Evolutionary conservation across 2,797 vertebrate species (phyloP), one percentile per base, ranked within the genome.

Genomic region (Pteronotus mesoamericanus): DNA sequence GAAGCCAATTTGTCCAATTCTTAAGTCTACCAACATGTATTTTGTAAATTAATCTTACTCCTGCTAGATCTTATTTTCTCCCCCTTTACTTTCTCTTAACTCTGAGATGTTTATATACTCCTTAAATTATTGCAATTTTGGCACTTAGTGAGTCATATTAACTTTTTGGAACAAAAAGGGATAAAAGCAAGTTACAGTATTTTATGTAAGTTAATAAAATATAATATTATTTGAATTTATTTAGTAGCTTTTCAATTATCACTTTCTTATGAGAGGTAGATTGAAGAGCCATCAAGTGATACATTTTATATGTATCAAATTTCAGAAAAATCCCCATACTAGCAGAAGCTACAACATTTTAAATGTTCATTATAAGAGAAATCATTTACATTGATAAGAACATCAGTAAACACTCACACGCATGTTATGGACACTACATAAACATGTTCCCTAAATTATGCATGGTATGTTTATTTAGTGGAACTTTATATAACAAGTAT

Each of bases 401-500:
- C 87, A 64, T 69, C 46, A 94, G 14, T 24, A 94, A 94, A 78
- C 4, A 57, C 2, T 69, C 34, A 92, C 78, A 51, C 2, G 42
- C 18, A 94, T 42, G 14, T 91, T 57, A 55, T 37, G 61, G n/a
- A 82, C 29, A 90, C 59, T 59, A 72, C 10, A 61, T 59, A 39
- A 91, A 82, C 10, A 59, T 44, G 83, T 91, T 97, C 83, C 75
- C 86, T 39, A 88, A 57, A 78, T 46, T 82, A 72, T 96, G 26
- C 46, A 72, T n/a, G 69, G 64, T 61, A 4, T 1, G 64, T 77
- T 97, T 96, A 74, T 75, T 97, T 97, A 91, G 42, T 72, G 71
- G 61, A 95, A 79, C 95, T 82, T 97, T 98, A 71, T 84, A 66
- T 92, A 98, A 96, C 79, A 96, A 97, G 79, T 80, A 96, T 98